Conservation (phyloP, 2,113 vertebrate genomes). For the Apistogramma diplotaenia region DNA sequence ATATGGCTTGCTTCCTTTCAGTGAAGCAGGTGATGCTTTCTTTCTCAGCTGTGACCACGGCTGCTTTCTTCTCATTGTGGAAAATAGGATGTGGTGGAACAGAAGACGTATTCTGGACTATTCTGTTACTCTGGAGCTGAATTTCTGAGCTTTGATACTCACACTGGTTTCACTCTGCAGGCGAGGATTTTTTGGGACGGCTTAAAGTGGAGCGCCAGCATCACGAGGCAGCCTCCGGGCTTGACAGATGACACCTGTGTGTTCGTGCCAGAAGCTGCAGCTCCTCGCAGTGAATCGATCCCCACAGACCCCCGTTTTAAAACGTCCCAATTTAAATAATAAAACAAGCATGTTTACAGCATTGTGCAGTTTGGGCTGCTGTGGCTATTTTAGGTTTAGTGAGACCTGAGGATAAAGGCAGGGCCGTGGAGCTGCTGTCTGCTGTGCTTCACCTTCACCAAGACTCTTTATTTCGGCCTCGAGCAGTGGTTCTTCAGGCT, state of each 20-base stretch:
- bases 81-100: neutral
- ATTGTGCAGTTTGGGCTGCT: neutral
- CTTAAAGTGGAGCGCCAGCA: neutral
- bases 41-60: slow-evolving; percentile 8
- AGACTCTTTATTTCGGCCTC: too few relatives aligned
- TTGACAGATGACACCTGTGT: neutral
- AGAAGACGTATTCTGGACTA: slow-evolving; percentile 6
- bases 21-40: slow-evolving; percentile 31
- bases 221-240: neutral
- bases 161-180: neutral
- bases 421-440: neutral
- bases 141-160: slow-evolving; percentile 28
- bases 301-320: neutral
- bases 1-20: neutral
- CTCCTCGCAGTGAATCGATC: neutral
- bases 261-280: neutral
- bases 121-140: slow-evolving; percentile 18
- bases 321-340: neutral
- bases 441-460: neutral
- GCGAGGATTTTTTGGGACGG: slow-evolving; percentile 10
- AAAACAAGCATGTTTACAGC: neutral
- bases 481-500: neutral
- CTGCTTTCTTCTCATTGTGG: slow-evolving; percentile 7
- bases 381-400: neutral
- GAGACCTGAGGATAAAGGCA: neutral